Base-by-base conservation (phyloP, 2,888 invertebrate genomes). In the Alentia gelatinosa region DNA sequence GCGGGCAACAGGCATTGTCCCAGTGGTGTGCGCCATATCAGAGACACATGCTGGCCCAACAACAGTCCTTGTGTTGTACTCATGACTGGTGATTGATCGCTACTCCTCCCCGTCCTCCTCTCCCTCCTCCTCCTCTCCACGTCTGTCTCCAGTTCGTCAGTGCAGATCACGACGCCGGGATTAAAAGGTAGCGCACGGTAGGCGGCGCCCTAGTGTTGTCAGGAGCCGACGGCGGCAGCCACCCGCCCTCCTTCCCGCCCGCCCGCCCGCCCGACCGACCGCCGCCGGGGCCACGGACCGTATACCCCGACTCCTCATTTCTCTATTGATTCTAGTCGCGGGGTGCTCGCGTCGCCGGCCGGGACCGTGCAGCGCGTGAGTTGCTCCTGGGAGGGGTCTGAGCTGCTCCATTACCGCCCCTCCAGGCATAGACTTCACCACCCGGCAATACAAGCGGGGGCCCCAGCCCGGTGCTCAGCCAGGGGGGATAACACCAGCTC, bases 241-340 rank as follows among this genome's bases (percentile, higher is more conserved):
- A 7, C 12, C n/a, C 63, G 9, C 63, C n/a, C 15, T 9, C 63
- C n/a, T 5, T 63, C 63, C 12, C 79, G 1, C 79, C 23, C n/a
- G 5, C 9, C 35, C 35, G 15, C 37, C 39, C 12, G 15, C 9
- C n/a, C 37, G n/a, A 5, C 23, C n/a, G 63, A 12, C n/a, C 63
- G 26, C 63, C 12, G 26, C 15, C 5, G 23, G 19, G n/a, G 63
- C 23, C 15, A n/a, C 5, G 5, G 63, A 5, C 63, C 4, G 37
- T 26, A 79, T 23, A 12, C 23, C 37, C 37, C 79, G 7, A 79
- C 39, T 39, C 9, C 12, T 33, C 5, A 74, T 30, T 35, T 37
- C 5, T 39, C 35, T 79, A 79, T 79, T 79, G 79, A 79, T 79
- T 79, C 79, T 39, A 19, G n/a, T n/a, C n/a, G n/a, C n/a, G n/a